Percentiles rank a stretch among this genome's conserved stretches.
phyloP scores from a whole-genome alignment of 2,113 vertebrate species.

The human (Homo sapiens) region GRCh38 chr2:15801501-15802000 shows the following conservation, averaged over 20 bases:
- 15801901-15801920: background rate
- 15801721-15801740: background rate
- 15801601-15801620: background rate
- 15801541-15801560: accelerated
- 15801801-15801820: accelerated
- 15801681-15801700: accelerated
- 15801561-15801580: accelerated
- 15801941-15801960: accelerated
- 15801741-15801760: background rate
- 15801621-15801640: background rate
- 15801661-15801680: background rate
- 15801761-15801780: background rate
- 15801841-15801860: accelerated
- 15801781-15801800: background rate
- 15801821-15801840: accelerated
- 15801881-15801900: background rate
- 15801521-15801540: background rate
- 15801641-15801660: accelerated
- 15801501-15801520: background rate
- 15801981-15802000: accelerated
- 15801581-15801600: accelerated
- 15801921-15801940: background rate
- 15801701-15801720: background rate
- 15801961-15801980: accelerated
- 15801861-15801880: background rate